Conservation (phyloP, 2,113 vertebrate genomes). For the Puffinus mauretanicus region DNA sequence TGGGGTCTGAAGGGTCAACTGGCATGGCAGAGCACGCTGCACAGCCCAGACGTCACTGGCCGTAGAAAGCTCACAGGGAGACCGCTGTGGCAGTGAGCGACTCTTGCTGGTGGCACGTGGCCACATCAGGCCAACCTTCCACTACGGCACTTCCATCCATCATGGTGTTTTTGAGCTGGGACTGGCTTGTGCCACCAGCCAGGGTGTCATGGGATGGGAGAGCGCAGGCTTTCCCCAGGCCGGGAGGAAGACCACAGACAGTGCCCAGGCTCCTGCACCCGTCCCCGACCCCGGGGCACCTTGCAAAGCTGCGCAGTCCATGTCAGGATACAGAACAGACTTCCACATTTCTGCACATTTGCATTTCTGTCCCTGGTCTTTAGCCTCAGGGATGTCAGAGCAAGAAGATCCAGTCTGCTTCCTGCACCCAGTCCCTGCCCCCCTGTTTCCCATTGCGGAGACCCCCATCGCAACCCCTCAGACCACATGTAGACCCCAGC, state of each 20-base stretch:
- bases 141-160: neutral
- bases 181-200: neutral
- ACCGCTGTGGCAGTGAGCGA: neutral
- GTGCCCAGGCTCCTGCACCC: neutral
- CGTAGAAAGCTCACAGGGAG: neutral
- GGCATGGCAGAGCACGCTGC: neutral
- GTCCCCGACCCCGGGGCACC: rapidly evolving
- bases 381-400: neutral
- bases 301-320: neutral
- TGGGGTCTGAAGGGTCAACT: neutral
- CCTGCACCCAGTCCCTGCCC: rapidly evolving
- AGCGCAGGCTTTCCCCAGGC: neutral
- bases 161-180: neutral
- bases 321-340: neutral
- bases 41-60: neutral
- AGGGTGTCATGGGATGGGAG: neutral
- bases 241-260: neutral
- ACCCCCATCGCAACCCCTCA: neutral
- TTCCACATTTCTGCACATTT: neutral
- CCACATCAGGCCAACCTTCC: neutral
- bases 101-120: neutral
- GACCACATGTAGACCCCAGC: rapidly evolving
- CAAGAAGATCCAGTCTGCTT: neutral
- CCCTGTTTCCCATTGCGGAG: neutral
- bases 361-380: neutral